Percentiles rank a stretch among this genome's conserved stretches.
Evolutionary conservation across 2,797 vertebrate species (phyloP).

Genomic region (Enteromius trimaculatus): DNA sequence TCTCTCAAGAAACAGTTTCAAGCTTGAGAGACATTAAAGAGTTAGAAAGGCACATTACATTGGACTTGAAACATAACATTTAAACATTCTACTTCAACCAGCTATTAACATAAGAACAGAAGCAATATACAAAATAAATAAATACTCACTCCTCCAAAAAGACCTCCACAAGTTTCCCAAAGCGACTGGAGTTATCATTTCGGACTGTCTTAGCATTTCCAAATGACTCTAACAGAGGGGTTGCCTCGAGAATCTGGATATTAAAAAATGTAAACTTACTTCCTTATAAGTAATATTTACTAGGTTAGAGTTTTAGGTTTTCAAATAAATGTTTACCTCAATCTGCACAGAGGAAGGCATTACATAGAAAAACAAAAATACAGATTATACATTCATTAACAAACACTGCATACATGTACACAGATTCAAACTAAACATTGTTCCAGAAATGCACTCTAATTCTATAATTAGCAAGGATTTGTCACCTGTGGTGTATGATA

Average conservation of each 20-base stretch:
- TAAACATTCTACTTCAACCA: not conserved
- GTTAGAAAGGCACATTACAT: not conserved
- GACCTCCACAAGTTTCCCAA: conserved; percentile 95
- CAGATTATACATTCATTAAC: not conserved
- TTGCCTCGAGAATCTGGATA: conserved; percentile 92
- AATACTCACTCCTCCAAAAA: conserved; percentile 92
- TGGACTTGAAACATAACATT: not conserved
- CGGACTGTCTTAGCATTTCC: conserved; percentile 98
- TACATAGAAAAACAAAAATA: conserved; percentile 27
- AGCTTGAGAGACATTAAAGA: not conserved
- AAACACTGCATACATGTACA: not conserved
- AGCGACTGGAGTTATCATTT: conserved; percentile 97
- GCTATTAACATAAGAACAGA: not conserved
- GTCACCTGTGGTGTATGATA: not conserved
- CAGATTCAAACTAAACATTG: not conserved
- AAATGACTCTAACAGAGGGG: conserved; percentile 93
- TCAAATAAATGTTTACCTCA: conserved; percentile 43
- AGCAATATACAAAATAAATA: not conserved
- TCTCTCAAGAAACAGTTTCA: conserved; percentile 14
- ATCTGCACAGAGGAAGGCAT: conserved; percentile 43
- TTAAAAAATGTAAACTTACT: conserved; percentile 20
- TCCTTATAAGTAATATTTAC: not conserved
- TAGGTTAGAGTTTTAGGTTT: not conserved
- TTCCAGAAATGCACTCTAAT: not conserved
- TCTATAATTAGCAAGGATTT: not conserved